A percentile compares a stretch with the other conserved stretches of the same genome.
These are phyloP conservation scores for Phylloscopus trochiloides DNA, from an alignment of 2,113 vertebrate genomes.

Conservation along the genomic window DNA sequence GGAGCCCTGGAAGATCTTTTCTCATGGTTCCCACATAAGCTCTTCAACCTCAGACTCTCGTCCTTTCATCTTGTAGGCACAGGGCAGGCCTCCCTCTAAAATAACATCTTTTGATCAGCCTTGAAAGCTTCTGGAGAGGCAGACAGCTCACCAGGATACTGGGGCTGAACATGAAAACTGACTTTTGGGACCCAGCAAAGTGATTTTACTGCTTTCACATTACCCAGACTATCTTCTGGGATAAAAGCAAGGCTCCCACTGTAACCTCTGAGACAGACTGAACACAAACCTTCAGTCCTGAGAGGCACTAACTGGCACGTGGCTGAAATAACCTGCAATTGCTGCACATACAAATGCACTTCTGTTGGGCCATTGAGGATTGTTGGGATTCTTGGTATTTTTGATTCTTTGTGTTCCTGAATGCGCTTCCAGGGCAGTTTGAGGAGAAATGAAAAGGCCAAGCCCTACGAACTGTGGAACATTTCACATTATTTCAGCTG, in stretches of 20 bases:
- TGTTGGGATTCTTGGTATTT: neutral
- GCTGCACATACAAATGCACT: neutral
- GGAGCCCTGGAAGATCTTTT: constrained; percentile 14
- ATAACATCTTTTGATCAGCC: constrained; percentile 23
- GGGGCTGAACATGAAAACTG: neutral
- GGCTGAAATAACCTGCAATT: neutral
- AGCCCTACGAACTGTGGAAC: neutral
- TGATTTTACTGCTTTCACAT: neutral
- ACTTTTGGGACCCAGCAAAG: neutral
- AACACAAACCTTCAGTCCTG: neutral
- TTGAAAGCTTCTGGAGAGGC: neutral
- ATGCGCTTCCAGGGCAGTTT: neutral
- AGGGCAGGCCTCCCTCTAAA: neutral
- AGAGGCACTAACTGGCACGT: neutral
- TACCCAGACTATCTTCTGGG: neutral
- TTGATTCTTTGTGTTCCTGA: neutral
- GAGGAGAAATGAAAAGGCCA: neutral
- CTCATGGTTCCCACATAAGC: neutral
- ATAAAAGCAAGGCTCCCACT: neutral
- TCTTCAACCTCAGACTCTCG: neutral
- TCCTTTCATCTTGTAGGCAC: neutral
- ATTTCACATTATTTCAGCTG: neutral
- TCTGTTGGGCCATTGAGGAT: neutral
- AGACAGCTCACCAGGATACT: neutral
- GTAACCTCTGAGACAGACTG: neutral